Base-by-base conservation (phyloP, 2,797 vertebrate species). In the Gouania willdenowi region DNA sequence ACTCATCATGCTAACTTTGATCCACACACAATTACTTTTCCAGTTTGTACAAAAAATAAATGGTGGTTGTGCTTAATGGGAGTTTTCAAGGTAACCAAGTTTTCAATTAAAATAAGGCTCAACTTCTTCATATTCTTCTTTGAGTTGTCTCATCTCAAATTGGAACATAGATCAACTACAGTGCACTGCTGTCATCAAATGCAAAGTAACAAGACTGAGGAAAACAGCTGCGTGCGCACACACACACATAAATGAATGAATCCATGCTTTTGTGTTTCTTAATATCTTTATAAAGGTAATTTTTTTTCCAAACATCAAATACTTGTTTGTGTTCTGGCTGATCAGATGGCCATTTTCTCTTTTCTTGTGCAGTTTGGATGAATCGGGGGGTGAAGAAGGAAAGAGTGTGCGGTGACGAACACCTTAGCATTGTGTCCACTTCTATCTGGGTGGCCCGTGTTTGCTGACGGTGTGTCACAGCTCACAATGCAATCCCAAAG, bases 391-490 rank as follows among this genome's bases (percentile, higher is more conserved):
- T n/a, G n/a, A 29, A 44, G 37, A 14, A 31, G 39, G 19, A 31
- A n/a, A 16, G 11, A 32, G 34, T 20, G 42, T 34, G 15, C 35
- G 15, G 34, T 16, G 37, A 65, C 17, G 47, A 56, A 65, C 45
- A 19, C 26, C 11, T 26, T 18, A 69, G 28, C 36, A 49, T 37
- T 70, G 49, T 26, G 33, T 58, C 57, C 47, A 42, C 56, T 49
- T 60, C 70, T 66, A 25, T 1, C 64, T 61, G 57, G 67, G 76
- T 68, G 80, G 73, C 75, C 67, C 51, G 35, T 45, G 47, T 76
- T 81, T 66, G 43, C 33, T 26, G 26, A 52, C 2, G n/a, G 20
- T 8, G 24, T 66, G 43, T 71, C 44, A 33, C 47, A 66, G 57
- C 15, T 50, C 40, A 52, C 33, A 35, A 49, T 62, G 50, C 48